Evolutionary conservation across 2,888 invertebrate species (phyloP), one percentile per base, ranked within the genome.

Genomic region (Acronicta aceris): DNA sequence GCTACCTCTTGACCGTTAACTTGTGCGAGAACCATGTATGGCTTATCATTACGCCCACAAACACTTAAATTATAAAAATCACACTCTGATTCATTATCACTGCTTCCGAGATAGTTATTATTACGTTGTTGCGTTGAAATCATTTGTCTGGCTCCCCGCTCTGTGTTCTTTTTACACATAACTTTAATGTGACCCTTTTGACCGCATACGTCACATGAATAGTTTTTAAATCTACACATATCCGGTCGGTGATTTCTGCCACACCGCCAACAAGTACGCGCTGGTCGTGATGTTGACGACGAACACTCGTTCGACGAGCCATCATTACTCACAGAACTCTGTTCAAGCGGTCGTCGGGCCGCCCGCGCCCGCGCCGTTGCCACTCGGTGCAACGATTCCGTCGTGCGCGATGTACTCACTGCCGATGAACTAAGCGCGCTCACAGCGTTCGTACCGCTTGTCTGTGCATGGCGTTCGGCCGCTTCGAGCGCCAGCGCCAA

Each of bases 381-480:
- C 5, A 48, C 36, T 48, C 17, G 49, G 38, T 49, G 21, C 38
- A 48, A 10, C 17, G 48, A 16, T 10, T 49, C 49, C 21, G n/a
- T 12, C 21, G 49, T n/a, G 4, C 41, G 41, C 16, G 41, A 8
- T 10, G n/a, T 16, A 6, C 16, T 12, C 17, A 21, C 42, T 13
- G 42, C 12, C 5, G 42, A 21, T 12, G 21, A 12, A 5, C 42
- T 17, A 2, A 17, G 8, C 1, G 21, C 42, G 5, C 9, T 10
- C 42, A 9, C 21, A 5, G 42, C 42, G 42, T 43, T 43, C 10
- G 42, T 12, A 21, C 42, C 40, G 25, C 38, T 50, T 16, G 25
- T 42, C 42, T 42, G 51, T n/a, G 51, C 27, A 15, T 51, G 42
- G 4, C 51, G 51, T 6, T 52, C 42, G 42, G 51, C 41, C 13